These are phyloP conservation scores for Zygaena filipendulae DNA, from an alignment of 2,888 invertebrate genomes.

Conservation along the genomic window DNA sequence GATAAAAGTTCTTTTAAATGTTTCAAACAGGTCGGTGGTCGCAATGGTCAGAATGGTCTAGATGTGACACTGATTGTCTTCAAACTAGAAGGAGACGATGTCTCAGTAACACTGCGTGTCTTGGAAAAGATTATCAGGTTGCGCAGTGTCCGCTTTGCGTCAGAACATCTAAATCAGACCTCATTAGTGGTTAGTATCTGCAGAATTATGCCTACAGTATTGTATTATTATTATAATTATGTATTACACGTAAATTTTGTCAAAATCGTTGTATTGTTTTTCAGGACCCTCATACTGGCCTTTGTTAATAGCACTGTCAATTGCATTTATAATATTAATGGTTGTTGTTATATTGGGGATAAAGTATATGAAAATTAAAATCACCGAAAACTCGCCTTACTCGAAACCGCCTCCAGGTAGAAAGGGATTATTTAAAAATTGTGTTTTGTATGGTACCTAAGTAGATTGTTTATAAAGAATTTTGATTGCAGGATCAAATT, in stretches of 20 bases:
- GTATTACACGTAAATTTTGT: too few relatives aligned
- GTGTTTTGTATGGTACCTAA: too few relatives aligned
- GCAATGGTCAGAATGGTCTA: conserved; percentile 91
- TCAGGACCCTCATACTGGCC: conserved; percentile 57
- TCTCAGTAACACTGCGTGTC: conserved; percentile 41
- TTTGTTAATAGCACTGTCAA: conserved; percentile 43
- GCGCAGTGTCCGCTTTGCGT: conserved; percentile 53
- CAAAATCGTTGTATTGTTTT: too few relatives aligned
- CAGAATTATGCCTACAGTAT: background rate
- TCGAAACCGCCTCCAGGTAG: conserved; percentile 55
- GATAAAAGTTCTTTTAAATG: too few relatives aligned
- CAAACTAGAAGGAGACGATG: conserved; percentile 87
- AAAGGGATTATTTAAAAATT: too few relatives aligned
- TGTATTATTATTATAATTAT: too few relatives aligned
- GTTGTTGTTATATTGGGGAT: conserved; percentile 50
- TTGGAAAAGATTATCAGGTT: conserved; percentile 51
- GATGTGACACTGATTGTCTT: conserved; percentile 88
- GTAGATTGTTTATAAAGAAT: too few relatives aligned
- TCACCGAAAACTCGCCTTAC: conserved; percentile 49
- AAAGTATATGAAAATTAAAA: conserved; percentile 56
- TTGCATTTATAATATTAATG: conserved; percentile 53
- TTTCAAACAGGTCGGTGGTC: conserved; percentile 87
- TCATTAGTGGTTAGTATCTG: conserved; percentile 40
- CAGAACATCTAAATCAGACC: conserved; percentile 48
- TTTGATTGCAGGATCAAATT: conserved; percentile 65